Percentiles rank a stretch among this genome's conserved stretches.
phyloP scores from a whole-genome alignment of 2,113 vertebrate species.

The Fregetta grallaria region DNA sequence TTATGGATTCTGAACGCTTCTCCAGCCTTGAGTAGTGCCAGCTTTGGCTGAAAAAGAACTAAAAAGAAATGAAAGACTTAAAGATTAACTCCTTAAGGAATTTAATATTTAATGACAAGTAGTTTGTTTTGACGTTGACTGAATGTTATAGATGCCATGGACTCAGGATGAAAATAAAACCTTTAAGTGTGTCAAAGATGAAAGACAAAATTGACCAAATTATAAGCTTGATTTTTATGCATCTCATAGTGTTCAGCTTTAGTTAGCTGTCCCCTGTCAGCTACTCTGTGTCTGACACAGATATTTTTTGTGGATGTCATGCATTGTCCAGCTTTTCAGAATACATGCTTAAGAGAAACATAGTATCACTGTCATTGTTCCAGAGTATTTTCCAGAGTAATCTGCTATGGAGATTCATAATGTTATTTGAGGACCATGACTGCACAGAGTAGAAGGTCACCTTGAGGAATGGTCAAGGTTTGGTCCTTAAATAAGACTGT shows the following conservation, averaged over 20 bases:
- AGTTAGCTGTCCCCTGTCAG: background rate
- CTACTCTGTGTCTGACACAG: background rate
- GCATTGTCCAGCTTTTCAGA: background rate
- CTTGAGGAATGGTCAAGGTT: background rate
- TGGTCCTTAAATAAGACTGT: background rate
- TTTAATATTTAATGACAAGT: constrained; percentile 21
- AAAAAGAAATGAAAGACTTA: background rate
- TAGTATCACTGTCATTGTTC: background rate
- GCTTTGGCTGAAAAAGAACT: background rate
- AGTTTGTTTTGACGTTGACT: constrained; percentile 10
- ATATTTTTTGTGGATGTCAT: background rate
- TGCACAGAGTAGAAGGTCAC: background rate
- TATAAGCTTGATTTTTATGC: background rate
- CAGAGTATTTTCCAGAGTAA: background rate
- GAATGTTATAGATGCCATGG: background rate
- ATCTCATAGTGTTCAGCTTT: background rate
- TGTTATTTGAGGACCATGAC: background rate
- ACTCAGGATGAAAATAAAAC: background rate
- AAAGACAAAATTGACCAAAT: constrained; percentile 2
- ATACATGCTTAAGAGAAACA: background rate
- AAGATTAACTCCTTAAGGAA: background rate
- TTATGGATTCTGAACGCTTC: background rate
- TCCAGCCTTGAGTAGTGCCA: background rate
- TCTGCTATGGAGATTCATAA: background rate
- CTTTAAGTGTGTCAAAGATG: background rate